Conservation (phyloP, 1,140 invertebrate species). For the Papilio dardanus region DNA sequence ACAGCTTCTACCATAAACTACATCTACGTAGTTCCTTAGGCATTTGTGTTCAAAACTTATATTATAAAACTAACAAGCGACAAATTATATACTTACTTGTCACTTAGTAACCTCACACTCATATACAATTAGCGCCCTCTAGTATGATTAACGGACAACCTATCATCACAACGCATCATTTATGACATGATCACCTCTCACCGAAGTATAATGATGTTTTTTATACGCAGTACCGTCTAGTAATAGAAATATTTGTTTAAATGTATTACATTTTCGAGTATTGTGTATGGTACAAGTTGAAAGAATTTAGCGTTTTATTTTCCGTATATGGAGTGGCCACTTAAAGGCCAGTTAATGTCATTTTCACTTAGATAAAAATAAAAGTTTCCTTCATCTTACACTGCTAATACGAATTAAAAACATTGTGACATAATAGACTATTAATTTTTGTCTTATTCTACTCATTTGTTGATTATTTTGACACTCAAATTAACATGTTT, state of each 20-base stretch:
- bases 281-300: conserved; percentile 46
- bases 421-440: no score
- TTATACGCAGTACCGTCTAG: conserved; percentile 47
- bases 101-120: background rate
- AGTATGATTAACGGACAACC: conserved; percentile 38
- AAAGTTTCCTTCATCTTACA: no score
- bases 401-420: no score
- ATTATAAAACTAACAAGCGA: background rate
- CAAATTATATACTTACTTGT: background rate
- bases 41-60: background rate
- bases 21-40: no score
- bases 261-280: conserved; percentile 62
- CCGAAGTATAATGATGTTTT: conserved; percentile 67
- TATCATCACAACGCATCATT: conserved; percentile 64
- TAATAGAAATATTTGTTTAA: conserved; percentile 78
- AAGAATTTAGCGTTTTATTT: conserved; percentile 32
- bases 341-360: no score
- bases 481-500: no score
- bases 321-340: background rate
- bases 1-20: no score
- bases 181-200: conserved; percentile 66
- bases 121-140: conserved; percentile 37
- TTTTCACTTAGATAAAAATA: no score
- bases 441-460: no score
- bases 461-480: no score